Percentiles rank a stretch among this genome's conserved stretches.
Evolutionary conservation across 2,113 vertebrate genomes (phyloP).

Genomic region (Aleadryas rufinucha): DNA sequence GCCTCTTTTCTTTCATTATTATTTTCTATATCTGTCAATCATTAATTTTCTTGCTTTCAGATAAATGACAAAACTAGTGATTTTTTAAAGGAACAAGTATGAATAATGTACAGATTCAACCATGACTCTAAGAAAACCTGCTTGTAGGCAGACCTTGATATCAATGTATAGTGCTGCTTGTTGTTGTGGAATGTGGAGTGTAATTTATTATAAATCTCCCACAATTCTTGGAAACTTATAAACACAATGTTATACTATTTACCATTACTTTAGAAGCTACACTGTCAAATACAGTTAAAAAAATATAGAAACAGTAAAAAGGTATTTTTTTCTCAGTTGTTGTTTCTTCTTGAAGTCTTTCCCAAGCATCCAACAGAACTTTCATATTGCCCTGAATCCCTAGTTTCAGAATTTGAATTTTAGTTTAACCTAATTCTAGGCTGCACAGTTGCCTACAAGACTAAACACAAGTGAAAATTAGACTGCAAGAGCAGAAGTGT

Average conservation of each 20-base stretch:
- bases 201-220: not conserved
- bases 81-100: not conserved
- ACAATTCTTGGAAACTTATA: not conserved
- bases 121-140: not conserved
- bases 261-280: not conserved
- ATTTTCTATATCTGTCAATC: not conserved
- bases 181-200: not conserved
- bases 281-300: not conserved
- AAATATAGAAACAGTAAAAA: not conserved
- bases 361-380: not conserved
- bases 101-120: not conserved
- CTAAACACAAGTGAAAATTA: not conserved
- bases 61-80: not conserved
- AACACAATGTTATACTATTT: not conserved
- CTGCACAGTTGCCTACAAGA: not conserved
- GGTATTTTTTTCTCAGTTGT: not conserved
- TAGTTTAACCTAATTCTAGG: not conserved
- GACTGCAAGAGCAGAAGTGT: not conserved
- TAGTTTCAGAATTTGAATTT: not conserved
- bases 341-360: not conserved
- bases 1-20: not conserved
- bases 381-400: not conserved
- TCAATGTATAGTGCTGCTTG: not conserved
- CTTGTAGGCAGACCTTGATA: not conserved
- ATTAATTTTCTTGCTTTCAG: not conserved